Evolutionary conservation across 2,888 invertebrate genomes (phyloP).

Genomic region (Physocephala rufipes): DNA sequence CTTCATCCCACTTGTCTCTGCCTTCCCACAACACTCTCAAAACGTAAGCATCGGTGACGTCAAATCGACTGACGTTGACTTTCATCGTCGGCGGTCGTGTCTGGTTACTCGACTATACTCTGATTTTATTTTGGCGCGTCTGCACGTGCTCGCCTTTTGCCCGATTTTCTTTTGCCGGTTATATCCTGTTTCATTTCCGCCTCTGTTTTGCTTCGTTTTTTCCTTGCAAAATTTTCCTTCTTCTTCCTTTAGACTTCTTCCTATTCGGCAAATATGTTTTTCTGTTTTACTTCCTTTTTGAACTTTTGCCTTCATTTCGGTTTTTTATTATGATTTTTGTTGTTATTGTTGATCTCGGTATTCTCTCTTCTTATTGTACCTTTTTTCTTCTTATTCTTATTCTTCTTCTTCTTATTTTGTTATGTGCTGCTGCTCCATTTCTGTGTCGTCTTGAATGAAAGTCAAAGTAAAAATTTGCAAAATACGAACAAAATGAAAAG

Average conservation of each 20-base stretch:
- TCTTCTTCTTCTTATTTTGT: no score
- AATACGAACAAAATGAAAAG: constrained; percentile 54
- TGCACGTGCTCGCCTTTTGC: constrained; percentile 19
- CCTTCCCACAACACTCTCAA: not conserved
- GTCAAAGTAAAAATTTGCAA: constrained; percentile 63
- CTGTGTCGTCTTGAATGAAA: constrained; percentile 60
- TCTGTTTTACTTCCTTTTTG: constrained; percentile 29
- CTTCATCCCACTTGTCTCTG: not conserved
- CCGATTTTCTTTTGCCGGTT: constrained; percentile 9
- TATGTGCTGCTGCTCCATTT: constrained; percentile 30
- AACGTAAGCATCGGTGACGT: not conserved
- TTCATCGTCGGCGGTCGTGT: constrained; percentile 10
- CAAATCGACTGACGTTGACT: constrained; percentile 1
- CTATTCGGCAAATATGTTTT: constrained; percentile 37
- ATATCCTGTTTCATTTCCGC: constrained; percentile 22
- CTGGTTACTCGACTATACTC: constrained; percentile 15
- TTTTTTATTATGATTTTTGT: constrained; percentile 22
- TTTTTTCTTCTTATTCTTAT: constrained; percentile 24
- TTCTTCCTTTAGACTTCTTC: constrained; percentile 43
- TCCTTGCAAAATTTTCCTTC: constrained; percentile 30
- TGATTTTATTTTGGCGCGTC: constrained; percentile 28
- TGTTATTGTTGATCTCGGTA: constrained; percentile 23
- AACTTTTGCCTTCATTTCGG: constrained; percentile 22
- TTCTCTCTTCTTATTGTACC: constrained; percentile 25
- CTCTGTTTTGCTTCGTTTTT: constrained; percentile 23